Percentiles rank a stretch among this genome's conserved stretches.
phyloP scores from a whole-genome alignment of 2,113 vertebrate species.

The Serilophus lunatus region DNA sequence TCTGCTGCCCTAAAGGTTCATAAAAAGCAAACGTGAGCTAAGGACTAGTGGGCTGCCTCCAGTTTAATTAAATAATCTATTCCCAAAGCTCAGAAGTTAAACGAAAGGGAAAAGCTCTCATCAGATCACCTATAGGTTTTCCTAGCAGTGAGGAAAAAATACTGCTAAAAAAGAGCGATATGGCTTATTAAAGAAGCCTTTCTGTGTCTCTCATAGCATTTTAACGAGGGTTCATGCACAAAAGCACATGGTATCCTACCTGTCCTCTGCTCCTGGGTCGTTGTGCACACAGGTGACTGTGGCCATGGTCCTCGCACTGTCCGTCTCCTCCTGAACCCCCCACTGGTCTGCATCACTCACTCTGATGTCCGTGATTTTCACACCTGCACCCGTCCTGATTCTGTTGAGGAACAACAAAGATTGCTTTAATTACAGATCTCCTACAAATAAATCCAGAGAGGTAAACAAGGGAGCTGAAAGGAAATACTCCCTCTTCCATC shows the following conservation, averaged over 20 bases:
- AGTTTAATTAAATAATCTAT: neutral
- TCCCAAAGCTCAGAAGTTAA: neutral
- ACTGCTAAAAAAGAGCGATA: neutral
- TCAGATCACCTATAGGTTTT: neutral
- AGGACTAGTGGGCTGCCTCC: neutral
- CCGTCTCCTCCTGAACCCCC: conserved; percentile 91
- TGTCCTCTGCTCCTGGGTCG: conserved; percentile 69
- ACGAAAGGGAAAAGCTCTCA: neutral
- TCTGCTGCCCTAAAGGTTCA: neutral
- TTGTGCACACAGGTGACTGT: conserved; percentile 83
- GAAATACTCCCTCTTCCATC: neutral
- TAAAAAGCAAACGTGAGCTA: neutral
- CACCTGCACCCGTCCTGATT: conserved; percentile 85
- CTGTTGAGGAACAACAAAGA: conserved; percentile 60
- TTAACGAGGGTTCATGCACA: fast-evolving
- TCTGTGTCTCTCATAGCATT: neutral
- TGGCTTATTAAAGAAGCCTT: fast-evolving
- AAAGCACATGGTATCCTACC: conserved; percentile 64
- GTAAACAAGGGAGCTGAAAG: neutral
- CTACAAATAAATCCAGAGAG: neutral
- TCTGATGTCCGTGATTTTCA: conserved; percentile 84
- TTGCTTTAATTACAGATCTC: neutral
- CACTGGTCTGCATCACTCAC: conserved; percentile 84
- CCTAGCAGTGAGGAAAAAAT: neutral
- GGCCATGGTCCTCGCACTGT: conserved; percentile 70